Conservation (phyloP, 2,113 vertebrate genomes). For the Heterotis niloticus region DNA sequence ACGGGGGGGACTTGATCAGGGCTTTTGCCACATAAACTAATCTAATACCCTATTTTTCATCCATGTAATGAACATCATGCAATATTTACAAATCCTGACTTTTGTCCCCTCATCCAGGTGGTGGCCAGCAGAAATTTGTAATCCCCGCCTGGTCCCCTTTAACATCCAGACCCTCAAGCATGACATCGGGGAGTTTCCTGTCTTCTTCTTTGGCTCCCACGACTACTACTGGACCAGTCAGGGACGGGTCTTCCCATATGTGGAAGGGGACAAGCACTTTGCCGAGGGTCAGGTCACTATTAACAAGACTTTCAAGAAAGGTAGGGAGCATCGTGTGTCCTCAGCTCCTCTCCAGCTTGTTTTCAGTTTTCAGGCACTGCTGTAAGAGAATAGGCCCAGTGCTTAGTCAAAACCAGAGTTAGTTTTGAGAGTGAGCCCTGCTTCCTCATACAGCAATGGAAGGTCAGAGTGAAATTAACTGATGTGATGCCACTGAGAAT, state of each 20-base stretch:
- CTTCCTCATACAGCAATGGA: too few species aligned
- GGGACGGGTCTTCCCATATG: slow-evolving; percentile 94
- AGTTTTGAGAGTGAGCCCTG: too few species aligned
- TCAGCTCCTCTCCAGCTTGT: background rate
- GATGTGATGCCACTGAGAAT: background rate
- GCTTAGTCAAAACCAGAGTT: background rate
- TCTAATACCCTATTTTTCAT: background rate
- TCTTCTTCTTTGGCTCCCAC: slow-evolving; percentile 98
- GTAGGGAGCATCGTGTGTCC: slow-evolving; percentile 51
- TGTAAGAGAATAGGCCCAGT: background rate
- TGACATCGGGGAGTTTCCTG: slow-evolving; percentile 92
- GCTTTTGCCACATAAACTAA: too few species aligned
- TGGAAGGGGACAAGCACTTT: slow-evolving; percentile 97
- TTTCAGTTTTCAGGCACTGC: background rate
- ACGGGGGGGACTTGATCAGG: too few species aligned
- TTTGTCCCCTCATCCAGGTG: slow-evolving; percentile 68
- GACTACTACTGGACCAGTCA: slow-evolving; percentile 99
- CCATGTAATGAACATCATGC: too few species aligned
- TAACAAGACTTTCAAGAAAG: slow-evolving; percentile 99
- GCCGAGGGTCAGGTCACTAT: slow-evolving; percentile 93
- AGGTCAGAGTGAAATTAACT: too few species aligned
- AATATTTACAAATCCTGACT: background rate
- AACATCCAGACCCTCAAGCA: slow-evolving; percentile 98
- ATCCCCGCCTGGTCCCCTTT: slow-evolving; percentile 90
- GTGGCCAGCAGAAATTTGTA: slow-evolving; percentile 99